Percentiles rank a stretch among this genome's conserved stretches.
Conservation (phyloP, 2,888 invertebrate species). For the Yponomeuta plumbellus region DNA sequence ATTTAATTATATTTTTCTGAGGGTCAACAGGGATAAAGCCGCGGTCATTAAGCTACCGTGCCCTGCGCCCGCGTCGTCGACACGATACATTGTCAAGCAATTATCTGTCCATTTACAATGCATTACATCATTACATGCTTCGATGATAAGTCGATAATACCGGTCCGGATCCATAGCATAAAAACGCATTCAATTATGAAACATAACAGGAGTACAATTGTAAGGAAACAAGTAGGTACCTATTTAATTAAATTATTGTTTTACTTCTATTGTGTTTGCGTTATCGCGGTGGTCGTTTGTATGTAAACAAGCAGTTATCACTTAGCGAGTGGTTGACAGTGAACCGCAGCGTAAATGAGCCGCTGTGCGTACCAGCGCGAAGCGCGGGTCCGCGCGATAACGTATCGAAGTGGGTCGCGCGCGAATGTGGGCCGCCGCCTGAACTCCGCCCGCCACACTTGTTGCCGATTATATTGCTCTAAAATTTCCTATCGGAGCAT, state of each 20-base stretch:
- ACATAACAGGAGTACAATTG: background rate
- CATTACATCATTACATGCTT: slow-evolving; percentile 39
- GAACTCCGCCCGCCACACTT: slow-evolving; percentile 27
- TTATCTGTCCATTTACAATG: slow-evolving; percentile 47
- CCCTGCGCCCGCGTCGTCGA: slow-evolving; percentile 23
- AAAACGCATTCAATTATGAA: background rate
- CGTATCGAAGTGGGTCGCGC: slow-evolving; percentile 56
- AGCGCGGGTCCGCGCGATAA: slow-evolving; percentile 33
- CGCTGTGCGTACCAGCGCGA: slow-evolving; percentile 30
- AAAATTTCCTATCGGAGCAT: background rate
- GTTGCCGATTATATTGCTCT: slow-evolving; percentile 10
- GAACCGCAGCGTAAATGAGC: slow-evolving; percentile 29
- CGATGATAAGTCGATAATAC: slow-evolving; percentile 34
- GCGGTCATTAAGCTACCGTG: slow-evolving; percentile 14
- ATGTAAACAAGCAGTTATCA: slow-evolving; percentile 3
- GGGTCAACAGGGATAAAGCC: slow-evolving; percentile 10
- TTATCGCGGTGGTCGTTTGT: background rate
- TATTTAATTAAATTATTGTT: background rate
- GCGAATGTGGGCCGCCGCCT: slow-evolving; percentile 40
- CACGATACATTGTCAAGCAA: slow-evolving; percentile 45
- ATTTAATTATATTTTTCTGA: background rate
- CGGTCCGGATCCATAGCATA: slow-evolving; percentile 13
- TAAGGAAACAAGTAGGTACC: background rate
- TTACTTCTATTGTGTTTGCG: background rate
- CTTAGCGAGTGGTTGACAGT: slow-evolving; percentile 26